Conservation (phyloP, 2,797 vertebrate species). For the Thamnophis elegans region DNA sequence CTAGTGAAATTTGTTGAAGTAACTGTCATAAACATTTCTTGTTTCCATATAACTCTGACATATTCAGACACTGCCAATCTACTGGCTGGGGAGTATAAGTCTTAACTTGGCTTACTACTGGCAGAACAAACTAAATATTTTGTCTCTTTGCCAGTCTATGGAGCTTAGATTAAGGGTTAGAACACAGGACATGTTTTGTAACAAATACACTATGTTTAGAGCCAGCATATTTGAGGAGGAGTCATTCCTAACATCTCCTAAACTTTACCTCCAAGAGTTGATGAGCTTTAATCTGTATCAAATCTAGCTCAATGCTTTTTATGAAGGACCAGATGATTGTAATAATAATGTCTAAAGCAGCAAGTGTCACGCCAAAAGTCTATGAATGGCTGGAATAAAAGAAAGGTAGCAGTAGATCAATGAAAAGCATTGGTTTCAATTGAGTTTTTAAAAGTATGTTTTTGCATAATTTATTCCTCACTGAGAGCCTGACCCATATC, state of each 20-base stretch:
- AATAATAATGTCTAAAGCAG: conserved; percentile 40
- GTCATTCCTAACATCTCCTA: neutral
- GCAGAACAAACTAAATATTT: neutral
- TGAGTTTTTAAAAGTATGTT: conserved; percentile 21
- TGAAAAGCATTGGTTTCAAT: conserved; percentile 40
- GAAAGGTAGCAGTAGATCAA: neutral
- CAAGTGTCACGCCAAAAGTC: conserved; percentile 24
- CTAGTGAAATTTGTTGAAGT: conserved; percentile 23
- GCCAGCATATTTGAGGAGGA: conserved; percentile 28
- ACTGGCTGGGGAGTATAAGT: neutral
- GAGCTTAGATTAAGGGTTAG: conserved; percentile 11
- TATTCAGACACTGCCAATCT: conserved; percentile 23
- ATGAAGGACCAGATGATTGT: conserved; percentile 26
- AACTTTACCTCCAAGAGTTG: conserved; percentile 27
- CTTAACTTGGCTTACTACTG: conserved; percentile 17
- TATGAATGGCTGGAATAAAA: conserved; percentile 18
- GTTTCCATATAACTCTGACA: conserved; percentile 36
- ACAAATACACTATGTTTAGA: conserved; percentile 27
- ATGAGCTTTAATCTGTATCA: conserved; percentile 37
- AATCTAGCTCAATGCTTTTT: conserved; percentile 28
- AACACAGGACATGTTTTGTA: conserved; percentile 24
- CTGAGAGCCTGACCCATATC: conserved; percentile 11
- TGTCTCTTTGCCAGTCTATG: neutral
- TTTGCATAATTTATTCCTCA: conserved; percentile 16
- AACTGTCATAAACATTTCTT: conserved; percentile 28